Conservation (phyloP, 2,888 invertebrate genomes). For the Rhagonycha lutea region DNA sequence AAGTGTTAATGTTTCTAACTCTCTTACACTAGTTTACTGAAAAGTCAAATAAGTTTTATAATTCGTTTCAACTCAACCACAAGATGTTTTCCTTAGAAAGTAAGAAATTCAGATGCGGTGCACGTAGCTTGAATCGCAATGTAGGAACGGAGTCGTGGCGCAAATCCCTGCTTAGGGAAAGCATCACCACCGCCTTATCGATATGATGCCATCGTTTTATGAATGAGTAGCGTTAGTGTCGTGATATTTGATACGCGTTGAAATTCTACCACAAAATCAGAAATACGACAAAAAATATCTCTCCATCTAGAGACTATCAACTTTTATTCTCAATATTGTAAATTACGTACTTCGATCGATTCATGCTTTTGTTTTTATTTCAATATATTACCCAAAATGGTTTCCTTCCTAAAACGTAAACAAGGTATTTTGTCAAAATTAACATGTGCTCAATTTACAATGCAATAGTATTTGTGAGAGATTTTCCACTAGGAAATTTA, state of each 20-base stretch:
- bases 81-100: conserved; percentile 10
- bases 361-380: neutral
- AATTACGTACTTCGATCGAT: neutral
- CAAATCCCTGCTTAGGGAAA: conserved; percentile 22
- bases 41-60: neutral
- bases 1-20: neutral
- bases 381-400: neutral
- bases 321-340: neutral
- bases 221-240: conserved; percentile 19
- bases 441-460: neutral
- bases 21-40: neutral
- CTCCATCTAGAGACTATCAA: neutral
- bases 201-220: conserved; percentile 21
- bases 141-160: conserved; percentile 11
- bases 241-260: conserved; percentile 18
- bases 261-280: conserved; percentile 11
- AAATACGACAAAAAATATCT: conserved; percentile 2
- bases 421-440: neutral
- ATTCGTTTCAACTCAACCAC: neutral
- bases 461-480: neutral
- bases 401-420: neutral
- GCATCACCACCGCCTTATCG: conserved; percentile 14
- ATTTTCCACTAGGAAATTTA: conserved; percentile 8
- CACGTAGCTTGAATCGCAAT: conserved; percentile 18
- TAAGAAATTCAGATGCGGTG: conserved; percentile 21